Conservation (phyloP, 2,113 vertebrate genomes). For the Penelope pileata region DNA sequence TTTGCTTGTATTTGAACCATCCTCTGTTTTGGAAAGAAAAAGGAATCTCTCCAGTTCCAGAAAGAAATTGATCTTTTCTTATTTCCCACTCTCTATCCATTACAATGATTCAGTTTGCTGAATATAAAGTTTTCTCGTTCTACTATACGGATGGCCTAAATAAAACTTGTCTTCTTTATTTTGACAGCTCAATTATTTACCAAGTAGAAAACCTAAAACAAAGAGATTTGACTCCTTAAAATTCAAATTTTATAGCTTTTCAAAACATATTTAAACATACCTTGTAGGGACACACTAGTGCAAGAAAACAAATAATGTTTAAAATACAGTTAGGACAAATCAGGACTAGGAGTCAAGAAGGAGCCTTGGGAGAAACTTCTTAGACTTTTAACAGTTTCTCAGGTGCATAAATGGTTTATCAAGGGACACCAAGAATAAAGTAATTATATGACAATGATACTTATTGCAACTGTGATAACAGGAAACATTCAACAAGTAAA, state of each 20-base stretch:
- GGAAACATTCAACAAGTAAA: not conserved
- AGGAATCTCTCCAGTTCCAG: not conserved
- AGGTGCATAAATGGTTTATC: not conserved
- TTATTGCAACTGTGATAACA: not conserved
- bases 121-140: not conserved
- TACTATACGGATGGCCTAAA: not conserved
- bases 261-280: not conserved
- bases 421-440: not conserved
- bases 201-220: not conserved
- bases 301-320: not conserved
- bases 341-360: not conserved
- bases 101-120: not conserved
- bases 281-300: not conserved
- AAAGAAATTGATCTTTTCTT: not conserved
- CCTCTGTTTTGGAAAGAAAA: fast-evolving
- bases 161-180: not conserved
- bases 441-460: not conserved
- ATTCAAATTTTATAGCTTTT: not conserved
- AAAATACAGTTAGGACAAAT: not conserved
- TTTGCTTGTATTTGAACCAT: not conserved
- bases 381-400: not conserved
- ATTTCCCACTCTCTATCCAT: not conserved
- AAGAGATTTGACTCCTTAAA: not conserved
- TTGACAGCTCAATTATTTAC: not conserved
- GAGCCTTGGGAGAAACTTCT: not conserved